Evolutionary conservation across 2,797 vertebrate species (phyloP), one percentile per base, ranked within the genome.

Genomic region (Xiphorhynchus erythropygius): DNA sequence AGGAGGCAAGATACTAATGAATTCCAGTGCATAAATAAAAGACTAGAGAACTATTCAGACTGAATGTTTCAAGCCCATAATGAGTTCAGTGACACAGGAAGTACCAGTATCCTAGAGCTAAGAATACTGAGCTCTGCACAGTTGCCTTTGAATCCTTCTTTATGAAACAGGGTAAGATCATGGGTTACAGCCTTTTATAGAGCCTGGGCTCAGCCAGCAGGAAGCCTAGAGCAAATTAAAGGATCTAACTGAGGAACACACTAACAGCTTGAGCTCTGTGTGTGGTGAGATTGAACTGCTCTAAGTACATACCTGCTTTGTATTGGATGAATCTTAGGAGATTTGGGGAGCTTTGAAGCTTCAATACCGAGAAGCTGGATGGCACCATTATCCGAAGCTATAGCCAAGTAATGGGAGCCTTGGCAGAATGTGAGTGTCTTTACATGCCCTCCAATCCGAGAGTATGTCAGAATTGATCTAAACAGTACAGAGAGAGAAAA

Each of bases 371-470:
- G 98, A 87, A 99, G 98, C 91, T 99, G 99, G 90, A 99, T 97
- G 67, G 99, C 98, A 27, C 99, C 99, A 39, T 98, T 99, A 95
- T 99, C 99, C 0, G 99, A 99, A 19, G 99, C 99, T 39, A 99
- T 97, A 7, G 99, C 99, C 46, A 99, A 94, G 89, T 99, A 99
- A 89, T 99, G 99, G 0, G 99, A 99, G 4, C 99, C 99, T 85
- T 99, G 99, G 96, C 99, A 99, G 98, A 99, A 99, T 0, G 99
- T 98, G 70, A 99, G 93, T 0, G 99, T 99, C 97, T 99, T 99
- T 78, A 99, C 98, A 13, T 98, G 98, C 11, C 99, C 99, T 46
- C 99, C 99, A 55, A 99, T 98, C 25, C 99, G 98, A 56, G 98
- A 98, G 50, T 99, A 99, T 0, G 99, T 99, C 94, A 99, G 84